Evolutionary conservation across 2,113 vertebrate genomes (phyloP).

Genomic region (Origma solitaria): DNA sequence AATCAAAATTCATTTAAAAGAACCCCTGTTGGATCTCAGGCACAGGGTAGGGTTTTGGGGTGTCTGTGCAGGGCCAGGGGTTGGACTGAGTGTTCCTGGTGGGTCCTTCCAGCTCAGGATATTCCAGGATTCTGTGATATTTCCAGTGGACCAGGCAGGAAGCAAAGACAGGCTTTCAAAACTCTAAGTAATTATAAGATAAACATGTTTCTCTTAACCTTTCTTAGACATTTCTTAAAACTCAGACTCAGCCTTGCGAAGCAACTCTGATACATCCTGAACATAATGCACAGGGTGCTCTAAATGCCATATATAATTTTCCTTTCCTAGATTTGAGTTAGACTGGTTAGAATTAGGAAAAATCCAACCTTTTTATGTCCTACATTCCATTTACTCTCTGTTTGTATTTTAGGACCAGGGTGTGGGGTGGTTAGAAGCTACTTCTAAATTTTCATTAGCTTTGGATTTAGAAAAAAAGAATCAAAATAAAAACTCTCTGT

Average conservation of each 20-base stretch:
- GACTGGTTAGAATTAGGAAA: neutral
- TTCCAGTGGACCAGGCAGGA: neutral
- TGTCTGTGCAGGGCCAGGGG: neutral
- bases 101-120: neutral
- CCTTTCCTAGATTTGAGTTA: neutral
- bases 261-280: neutral
- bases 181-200: neutral
- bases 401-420: neutral
- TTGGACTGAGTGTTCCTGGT: neutral
- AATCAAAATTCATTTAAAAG: neutral
- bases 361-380: neutral
- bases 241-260: neutral
- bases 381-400: neutral
- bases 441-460: neutral
- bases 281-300: neutral
- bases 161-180: neutral
- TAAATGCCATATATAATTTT: neutral
- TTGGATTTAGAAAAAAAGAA: neutral
- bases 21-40: neutral
- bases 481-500: neutral
- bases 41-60: neutral
- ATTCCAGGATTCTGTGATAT: neutral
- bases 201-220: neutral
- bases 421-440: accelerated
- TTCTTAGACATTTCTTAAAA: neutral